Evolutionary conservation across 2,113 vertebrate genomes (phyloP).

Genomic region (Pseudopipra pipra): DNA sequence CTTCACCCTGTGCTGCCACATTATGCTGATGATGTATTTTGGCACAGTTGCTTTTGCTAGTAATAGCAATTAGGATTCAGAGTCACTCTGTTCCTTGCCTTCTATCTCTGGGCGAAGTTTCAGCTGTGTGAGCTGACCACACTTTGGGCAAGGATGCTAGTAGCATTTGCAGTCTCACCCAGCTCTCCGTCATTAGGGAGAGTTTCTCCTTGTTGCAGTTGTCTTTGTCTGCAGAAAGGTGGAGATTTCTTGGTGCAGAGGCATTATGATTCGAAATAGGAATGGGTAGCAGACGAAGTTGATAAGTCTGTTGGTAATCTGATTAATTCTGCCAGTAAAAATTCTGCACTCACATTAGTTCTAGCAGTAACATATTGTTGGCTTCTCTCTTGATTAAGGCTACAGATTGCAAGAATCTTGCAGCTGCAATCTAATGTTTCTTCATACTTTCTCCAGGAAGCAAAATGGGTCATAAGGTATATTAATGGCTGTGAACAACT

Average conservation of each 20-base stretch:
- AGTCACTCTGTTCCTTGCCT: not conserved
- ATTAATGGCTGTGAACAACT: not conserved
- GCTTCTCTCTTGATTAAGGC: not conserved
- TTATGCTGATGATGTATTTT: not conserved
- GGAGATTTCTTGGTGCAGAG: not conserved
- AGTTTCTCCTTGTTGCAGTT: not conserved
- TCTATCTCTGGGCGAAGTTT: not conserved
- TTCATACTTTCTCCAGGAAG: not conserved
- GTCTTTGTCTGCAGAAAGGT: not conserved
- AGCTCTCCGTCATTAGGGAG: not conserved
- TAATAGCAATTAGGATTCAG: not conserved
- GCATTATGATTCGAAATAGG: not conserved
- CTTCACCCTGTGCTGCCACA: not conserved
- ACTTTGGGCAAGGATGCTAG: not conserved
- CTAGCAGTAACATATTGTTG: not conserved
- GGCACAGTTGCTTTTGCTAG: not conserved
- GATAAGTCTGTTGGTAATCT: not conserved
- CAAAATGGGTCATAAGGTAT: not conserved
- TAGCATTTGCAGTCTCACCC: not conserved
- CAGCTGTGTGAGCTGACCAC: not conserved
- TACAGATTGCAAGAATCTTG: not conserved
- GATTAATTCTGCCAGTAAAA: slow-evolving; percentile 11
- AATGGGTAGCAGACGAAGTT: not conserved
- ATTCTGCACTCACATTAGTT: not conserved
- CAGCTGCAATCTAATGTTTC: not conserved